Evolutionary conservation across 2,888 invertebrate genomes (phyloP), one percentile per base, ranked within the genome.

Genomic region (Pterostichus madidus): DNA sequence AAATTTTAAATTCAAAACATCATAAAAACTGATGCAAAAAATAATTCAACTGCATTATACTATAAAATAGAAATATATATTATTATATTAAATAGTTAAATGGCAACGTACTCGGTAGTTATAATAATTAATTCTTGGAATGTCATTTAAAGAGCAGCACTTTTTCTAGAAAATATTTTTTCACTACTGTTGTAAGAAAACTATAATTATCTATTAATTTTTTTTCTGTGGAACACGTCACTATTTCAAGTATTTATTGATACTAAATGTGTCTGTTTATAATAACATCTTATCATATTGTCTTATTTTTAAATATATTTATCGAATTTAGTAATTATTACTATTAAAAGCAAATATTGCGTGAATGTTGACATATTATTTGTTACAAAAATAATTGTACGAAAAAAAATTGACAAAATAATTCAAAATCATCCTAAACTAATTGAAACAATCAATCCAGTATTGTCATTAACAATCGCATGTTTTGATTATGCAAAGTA

Each of bases 101-200:
- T 5, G n/a, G 49, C 13, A 13, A 49, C 39, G 2, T 31, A 59
- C 13, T 2, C 24, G 31, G 8, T 49, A 49, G 31, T 35, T 64
- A 64, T 35, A 64, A 31, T 64, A 64, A 64, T 35, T 64, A 64
- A 64, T 35, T 64, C 64, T 32, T 32, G 32, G 64, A 64, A 64
- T 35, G 35, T 64, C 35, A 32, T 64, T 64, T 49, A 49, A 49
- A 49, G 2, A 13, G 8, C 39, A 39, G 8, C 39, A 11, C n/a
- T 49, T 64, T 64, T 64, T 64, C 35, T 35, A 35, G 35, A 35
- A 64, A 64, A 39, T 64, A 5, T 13, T 64, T 32, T 35, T 32
- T 64, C n/a, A 49, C 24, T 24, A 2, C 24, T 24, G 24, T 24
- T 24, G 24, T 24, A 24, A 24, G 31, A 32, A 11, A 11, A 59